Base-by-base conservation (phyloP, 2,888 invertebrate species). In the Entomobrya proxima region DNA sequence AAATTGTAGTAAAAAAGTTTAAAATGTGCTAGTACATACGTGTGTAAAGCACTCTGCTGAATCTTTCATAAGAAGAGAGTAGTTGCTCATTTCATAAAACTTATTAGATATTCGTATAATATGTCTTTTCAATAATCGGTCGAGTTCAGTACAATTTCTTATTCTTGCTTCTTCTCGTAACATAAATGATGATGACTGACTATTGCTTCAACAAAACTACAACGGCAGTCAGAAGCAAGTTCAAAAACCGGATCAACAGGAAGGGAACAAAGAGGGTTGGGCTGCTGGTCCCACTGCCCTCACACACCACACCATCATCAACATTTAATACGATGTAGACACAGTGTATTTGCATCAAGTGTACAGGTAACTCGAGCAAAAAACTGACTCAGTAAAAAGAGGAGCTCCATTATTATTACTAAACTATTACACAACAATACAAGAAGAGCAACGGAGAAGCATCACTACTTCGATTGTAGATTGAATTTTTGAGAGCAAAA, bases 201-300 rank as follows among this genome's bases (percentile, higher is more conserved):
- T 69, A 44, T 32, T 67, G 30, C 64, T 18, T 30, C n/a, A n/a
- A 58, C 58, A 58, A 58, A 58, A 64, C 55, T 55, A 40, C 30
- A 40, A 75, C 64, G 58, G 74, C 21, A 30, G 58, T 58, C 50
- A 24, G 58, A 77, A 74, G 55, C 85, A 85, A 85, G 85, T 85
- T 85, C 85, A 85, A 85, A 85, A 85, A 85, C 85, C 85, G 85
- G 85, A 85, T 85, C 85, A 85, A 85, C 85, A 85, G 85, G 85
- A 85, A 85, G 85, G 75, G 85, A 85, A 78, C 67, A 78, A 40
- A 32, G 79, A 85, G 78, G 85, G 85, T 75, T 85, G 85, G 80
- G 78, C 85, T 83, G 44, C 44, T 69, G 85, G 85, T 85, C 85
- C 85, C 85, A 85, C 85, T 79, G 85, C 85, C 85, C 85, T 85